Evolutionary conservation across 1,140 invertebrate genomes (phyloP).

Genomic region (Rhyacophila brunnea): DNA sequence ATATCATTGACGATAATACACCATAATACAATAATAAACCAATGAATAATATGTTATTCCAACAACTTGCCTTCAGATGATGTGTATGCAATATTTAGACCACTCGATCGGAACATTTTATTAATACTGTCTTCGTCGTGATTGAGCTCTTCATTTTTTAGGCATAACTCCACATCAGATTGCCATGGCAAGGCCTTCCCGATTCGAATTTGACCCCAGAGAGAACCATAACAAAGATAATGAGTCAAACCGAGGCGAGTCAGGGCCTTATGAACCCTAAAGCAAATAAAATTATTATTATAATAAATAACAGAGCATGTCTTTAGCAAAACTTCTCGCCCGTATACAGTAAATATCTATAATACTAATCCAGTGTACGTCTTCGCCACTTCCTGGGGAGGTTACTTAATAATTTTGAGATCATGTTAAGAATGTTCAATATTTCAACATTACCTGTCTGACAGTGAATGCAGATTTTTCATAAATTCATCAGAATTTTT

Average conservation of each 20-base stretch:
- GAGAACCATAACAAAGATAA: conserved; percentile 45
- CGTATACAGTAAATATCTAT: too few relatives aligned
- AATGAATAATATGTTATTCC: too few relatives aligned
- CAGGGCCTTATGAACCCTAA: conserved; percentile 41
- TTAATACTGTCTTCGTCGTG: conserved; percentile 43
- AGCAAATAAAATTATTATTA: not conserved
- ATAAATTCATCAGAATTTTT: conserved; percentile 6
- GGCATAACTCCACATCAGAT: conserved; percentile 42
- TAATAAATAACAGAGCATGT: too few relatives aligned
- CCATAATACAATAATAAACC: not conserved
- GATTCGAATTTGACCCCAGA: conserved; percentile 46
- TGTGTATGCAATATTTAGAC: conserved; percentile 13
- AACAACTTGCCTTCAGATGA: conserved; percentile 15
- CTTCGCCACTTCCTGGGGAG: too few relatives aligned
- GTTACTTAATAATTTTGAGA: too few relatives aligned
- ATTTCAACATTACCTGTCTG: not conserved
- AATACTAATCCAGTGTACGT: too few relatives aligned
- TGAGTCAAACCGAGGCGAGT: conserved; percentile 42
- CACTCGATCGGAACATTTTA: conserved; percentile 39
- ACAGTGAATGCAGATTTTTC: not conserved
- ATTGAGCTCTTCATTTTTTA: conserved; percentile 40
- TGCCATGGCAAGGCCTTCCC: conserved; percentile 44
- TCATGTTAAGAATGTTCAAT: not conserved
- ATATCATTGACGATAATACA: too few relatives aligned
- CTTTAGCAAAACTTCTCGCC: too few relatives aligned